A percentile compares a stretch with the other conserved stretches of the same genome.
These are phyloP conservation scores for Electrophaes corylata DNA, from an alignment of 2,888 invertebrate genomes.

Conservation along the genomic window DNA sequence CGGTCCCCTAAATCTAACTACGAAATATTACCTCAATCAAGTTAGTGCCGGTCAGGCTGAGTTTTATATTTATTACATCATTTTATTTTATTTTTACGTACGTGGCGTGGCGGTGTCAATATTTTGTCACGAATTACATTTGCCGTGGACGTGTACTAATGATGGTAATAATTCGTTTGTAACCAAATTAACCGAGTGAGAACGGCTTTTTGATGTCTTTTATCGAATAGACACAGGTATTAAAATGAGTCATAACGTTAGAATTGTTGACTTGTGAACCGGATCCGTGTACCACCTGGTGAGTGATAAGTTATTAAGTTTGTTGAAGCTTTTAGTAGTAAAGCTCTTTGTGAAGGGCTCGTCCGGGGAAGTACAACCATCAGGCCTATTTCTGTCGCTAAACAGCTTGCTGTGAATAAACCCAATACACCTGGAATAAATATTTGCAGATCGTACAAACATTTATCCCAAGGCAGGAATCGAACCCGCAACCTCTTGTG, in stretches of 20 bases:
- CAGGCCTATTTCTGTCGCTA: no score
- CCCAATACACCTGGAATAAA: no score
- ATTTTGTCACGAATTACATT: conserved; percentile 82
- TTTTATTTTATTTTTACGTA: conserved; percentile 70
- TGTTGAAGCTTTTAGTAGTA: no score
- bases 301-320: background rate
- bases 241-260: conserved; percentile 48
- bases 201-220: conserved; percentile 69
- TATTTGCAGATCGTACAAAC: no score
- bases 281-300: conserved; percentile 34
- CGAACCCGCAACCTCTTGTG: no score
- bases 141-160: conserved; percentile 75
- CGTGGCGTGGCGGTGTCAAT: conserved; percentile 71
- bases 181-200: conserved; percentile 73
- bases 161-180: conserved; percentile 76
- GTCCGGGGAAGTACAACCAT: no score
- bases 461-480: no score
- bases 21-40: conserved; percentile 61
- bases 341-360: no score
- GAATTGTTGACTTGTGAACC: conserved; percentile 52
- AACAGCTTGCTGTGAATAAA: no score
- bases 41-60: conserved; percentile 74
- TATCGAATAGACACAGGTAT: conserved; percentile 51
- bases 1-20: conserved; percentile 57
- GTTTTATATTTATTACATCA: conserved; percentile 63